A percentile compares a stretch with the other conserved stretches of the same genome.
Conservation (phyloP, 2,888 invertebrate species). For the Drosophila lutescens region DNA sequence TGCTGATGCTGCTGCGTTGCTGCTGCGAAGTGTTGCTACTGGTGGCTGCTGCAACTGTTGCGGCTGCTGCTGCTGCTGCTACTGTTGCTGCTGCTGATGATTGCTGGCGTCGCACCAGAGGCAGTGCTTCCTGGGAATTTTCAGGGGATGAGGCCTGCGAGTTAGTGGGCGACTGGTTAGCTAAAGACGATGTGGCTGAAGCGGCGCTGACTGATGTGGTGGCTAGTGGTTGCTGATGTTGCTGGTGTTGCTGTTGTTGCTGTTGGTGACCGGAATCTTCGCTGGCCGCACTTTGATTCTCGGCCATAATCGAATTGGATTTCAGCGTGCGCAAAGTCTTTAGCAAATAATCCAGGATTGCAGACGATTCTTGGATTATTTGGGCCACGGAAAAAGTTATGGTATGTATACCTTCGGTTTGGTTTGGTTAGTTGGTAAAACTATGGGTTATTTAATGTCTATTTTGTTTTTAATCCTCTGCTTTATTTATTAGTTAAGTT, state of each 20-base stretch:
- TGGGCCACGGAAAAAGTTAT: constrained; percentile 32
- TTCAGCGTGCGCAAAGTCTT: constrained; percentile 83
- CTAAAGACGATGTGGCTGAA: constrained; percentile 28
- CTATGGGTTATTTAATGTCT: constrained; percentile 5
- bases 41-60: constrained; percentile 26
- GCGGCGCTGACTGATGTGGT: constrained; percentile 47
- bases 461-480: constrained; percentile 7
- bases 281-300: constrained; percentile 84
- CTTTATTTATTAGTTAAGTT: constrained; percentile 7
- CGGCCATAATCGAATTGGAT: constrained; percentile 83
- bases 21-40: constrained; percentile 31
- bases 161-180: constrained; percentile 59
- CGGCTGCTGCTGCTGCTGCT: constrained; percentile 20
- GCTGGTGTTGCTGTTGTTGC: constrained; percentile 65
- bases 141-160: constrained; percentile 80
- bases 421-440: not conserved
- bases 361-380: constrained; percentile 73
- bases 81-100: constrained; percentile 43
- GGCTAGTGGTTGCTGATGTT: constrained; percentile 60
- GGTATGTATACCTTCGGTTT: not conserved
- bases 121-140: constrained; percentile 74
- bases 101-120: constrained; percentile 35
- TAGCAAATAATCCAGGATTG: constrained; percentile 83
- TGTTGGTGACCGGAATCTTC: constrained; percentile 84
- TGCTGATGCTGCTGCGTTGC: constrained; percentile 51